Evolutionary conservation across 2,888 invertebrate genomes (phyloP), one percentile per base, ranked within the genome.

Genomic region (Ametastegia equiseti): DNA sequence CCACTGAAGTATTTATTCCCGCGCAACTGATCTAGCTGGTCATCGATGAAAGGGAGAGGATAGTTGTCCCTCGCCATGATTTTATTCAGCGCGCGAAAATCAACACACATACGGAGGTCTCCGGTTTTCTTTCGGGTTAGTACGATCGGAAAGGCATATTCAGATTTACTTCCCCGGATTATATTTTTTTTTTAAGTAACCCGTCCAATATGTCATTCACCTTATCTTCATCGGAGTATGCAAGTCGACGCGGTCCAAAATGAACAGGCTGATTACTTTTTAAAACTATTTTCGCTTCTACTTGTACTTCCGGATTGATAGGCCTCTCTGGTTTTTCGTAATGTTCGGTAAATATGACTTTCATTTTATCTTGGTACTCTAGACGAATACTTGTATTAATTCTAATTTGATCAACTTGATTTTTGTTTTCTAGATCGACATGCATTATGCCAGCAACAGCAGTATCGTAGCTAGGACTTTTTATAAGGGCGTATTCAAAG

Each of bases 21-120:
- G 2, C 67, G 19, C 19, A 86, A 77, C 13, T 42, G 42, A 47
- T 85, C 84, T 19, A 86, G 79, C 19, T 81, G 81, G 54, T 86
- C 84, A 15, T 86, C 85, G 9, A 86, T 86, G 1, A 84, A 2
- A 0, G 85, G 85, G 1, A 84, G 47, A 0, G 86, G 85, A 39
- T 79, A 85, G 81, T 83, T 81, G 50, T 86, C 85, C 1, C 81
- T 33, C 1, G 80, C 39, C 4, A 81, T 85, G 0, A 83, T 69
- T 19, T 82, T 84, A 77, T 84, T 85, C 7, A 86, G 54, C 13
- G 63, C 39, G 1, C 86, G 67, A 42, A 82, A 85, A 57, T 86
- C 86, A 0, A 84, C 67, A 36, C 84, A 86, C 83, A 86, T 83
- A n/a, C 84, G 57, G 0, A 71, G 79, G 71, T 85, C 82, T 3